Conservation (phyloP, 2,113 vertebrate species). For the Python bivittatus region DNA sequence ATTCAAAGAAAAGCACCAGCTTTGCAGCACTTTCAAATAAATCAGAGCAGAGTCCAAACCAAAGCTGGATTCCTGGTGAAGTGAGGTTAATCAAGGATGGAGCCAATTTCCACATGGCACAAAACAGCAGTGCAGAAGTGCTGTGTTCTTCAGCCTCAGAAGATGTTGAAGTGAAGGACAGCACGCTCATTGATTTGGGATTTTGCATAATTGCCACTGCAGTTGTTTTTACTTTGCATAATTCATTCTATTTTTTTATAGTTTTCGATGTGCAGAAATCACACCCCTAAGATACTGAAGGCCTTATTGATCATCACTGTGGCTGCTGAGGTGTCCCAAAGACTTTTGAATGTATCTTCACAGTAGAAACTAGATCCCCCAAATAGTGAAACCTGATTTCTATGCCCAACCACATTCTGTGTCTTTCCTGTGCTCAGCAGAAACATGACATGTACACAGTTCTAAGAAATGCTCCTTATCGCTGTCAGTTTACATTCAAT, state of each 20-base stretch:
- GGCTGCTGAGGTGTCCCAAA: background rate
- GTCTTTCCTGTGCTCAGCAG: background rate
- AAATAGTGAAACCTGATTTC: background rate
- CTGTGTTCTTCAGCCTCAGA: background rate
- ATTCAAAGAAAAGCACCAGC: background rate
- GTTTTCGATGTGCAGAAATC: background rate
- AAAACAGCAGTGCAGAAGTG: background rate
- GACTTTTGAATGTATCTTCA: background rate
- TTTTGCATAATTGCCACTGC: background rate
- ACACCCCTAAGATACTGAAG: background rate
- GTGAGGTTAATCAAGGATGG: background rate
- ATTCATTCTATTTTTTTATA: background rate
- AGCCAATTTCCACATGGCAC: background rate
- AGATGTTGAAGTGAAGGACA: background rate
- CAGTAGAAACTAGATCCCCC: background rate
- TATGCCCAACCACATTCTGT: background rate
- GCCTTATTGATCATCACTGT: background rate
- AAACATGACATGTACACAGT: background rate
- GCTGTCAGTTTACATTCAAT: background rate
- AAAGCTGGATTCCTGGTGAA: background rate
- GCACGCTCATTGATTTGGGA: background rate
- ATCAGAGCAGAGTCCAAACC: background rate
- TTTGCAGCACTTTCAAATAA: background rate
- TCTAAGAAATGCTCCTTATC: constrained; percentile 10
- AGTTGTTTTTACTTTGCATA: background rate